Evolutionary conservation across 2,888 invertebrate genomes (phyloP).

Genomic region (Drosophila antonietae): DNA sequence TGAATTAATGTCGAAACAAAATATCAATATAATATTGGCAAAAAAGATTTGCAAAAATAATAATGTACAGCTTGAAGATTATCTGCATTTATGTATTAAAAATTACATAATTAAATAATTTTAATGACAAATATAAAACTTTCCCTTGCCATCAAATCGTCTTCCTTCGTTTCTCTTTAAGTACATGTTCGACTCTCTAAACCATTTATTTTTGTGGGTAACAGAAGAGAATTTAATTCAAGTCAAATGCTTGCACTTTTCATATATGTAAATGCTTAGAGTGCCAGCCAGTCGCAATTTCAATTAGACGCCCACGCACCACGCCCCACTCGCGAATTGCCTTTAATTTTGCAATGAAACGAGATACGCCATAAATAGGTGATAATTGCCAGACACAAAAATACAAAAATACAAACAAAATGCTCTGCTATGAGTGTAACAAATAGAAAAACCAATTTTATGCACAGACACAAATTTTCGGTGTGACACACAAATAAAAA

Average conservation of each 20-base stretch:
- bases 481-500: slow-evolving; percentile 8
- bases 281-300: slow-evolving; percentile 34
- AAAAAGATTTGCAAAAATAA: not conserved
- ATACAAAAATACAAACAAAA: not conserved
- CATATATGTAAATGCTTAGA: slow-evolving; percentile 43
- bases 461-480: slow-evolving; percentile 25
- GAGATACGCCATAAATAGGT: slow-evolving; percentile 35
- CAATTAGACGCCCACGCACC: slow-evolving; percentile 42
- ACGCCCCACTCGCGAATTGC: slow-evolving; percentile 29
- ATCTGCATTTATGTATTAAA: too few relatives aligned
- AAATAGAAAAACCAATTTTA: slow-evolving; percentile 23
- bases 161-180: not conserved
- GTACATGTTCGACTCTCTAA: not conserved
- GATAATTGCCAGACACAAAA: slow-evolving; percentile 47
- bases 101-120: too few relatives aligned
- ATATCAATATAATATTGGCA: not conserved
- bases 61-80: too few relatives aligned
- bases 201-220: not conserved
- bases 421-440: slow-evolving; percentile 1
- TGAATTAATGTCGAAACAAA: not conserved
- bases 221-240: slow-evolving; percentile 3
- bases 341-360: slow-evolving; percentile 40
- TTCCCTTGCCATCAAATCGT: too few relatives aligned
- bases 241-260: slow-evolving; percentile 16
- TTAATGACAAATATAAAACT: too few relatives aligned